These are phyloP conservation scores for Eretmochelys imbricata DNA, from an alignment of 2,113 vertebrate species.

Conservation along the genomic window DNA sequence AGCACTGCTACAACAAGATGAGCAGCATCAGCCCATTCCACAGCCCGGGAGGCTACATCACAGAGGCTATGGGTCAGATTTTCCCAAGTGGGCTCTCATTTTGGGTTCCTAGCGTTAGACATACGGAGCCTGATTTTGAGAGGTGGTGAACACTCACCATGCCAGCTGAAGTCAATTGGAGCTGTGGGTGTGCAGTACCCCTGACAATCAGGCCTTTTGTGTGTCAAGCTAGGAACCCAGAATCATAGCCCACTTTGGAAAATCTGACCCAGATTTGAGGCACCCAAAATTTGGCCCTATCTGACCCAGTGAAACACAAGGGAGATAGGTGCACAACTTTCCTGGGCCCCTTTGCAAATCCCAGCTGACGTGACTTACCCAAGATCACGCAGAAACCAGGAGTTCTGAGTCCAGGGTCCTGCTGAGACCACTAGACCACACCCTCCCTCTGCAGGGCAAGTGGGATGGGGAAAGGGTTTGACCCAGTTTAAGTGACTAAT, in stretches of 20 bases:
- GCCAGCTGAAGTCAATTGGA: neutral
- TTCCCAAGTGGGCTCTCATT: no score
- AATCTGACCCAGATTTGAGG: neutral
- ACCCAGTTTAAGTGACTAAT: neutral
- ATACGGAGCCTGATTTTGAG: neutral
- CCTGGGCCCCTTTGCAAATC: no score
- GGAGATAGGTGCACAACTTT: no score
- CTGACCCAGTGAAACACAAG: rapidly evolving
- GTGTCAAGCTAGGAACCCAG: neutral
- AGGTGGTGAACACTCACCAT: neutral
- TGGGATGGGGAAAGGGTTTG: neutral
- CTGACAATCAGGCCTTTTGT: neutral
- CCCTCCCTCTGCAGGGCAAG: neutral
- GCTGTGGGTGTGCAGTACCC: neutral
- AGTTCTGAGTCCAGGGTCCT: neutral
- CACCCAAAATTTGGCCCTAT: rapidly evolving
- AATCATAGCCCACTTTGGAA: neutral
- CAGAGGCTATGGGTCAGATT: neutral
- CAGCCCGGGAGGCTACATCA: no score
- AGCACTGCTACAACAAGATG: neutral
- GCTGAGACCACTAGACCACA: rapidly evolving
- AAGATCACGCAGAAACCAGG: neutral
- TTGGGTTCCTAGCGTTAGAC: no score
- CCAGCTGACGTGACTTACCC: neutral
- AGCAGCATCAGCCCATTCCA: neutral